These are phyloP conservation scores for Sapajus apella DNA, from an alignment of 2,113 vertebrate genomes.

Conservation along the genomic window DNA sequence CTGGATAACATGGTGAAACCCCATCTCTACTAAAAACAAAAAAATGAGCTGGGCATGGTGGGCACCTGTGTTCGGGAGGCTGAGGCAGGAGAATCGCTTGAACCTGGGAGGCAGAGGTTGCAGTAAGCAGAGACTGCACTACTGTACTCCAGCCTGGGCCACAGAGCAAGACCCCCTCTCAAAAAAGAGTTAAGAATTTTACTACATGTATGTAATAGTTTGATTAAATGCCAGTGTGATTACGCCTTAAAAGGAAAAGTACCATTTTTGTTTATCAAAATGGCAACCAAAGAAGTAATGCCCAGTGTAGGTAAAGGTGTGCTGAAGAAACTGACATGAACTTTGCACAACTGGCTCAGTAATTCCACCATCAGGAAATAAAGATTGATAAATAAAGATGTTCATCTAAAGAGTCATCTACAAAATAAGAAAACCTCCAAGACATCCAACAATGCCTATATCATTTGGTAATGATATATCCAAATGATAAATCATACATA, in stretches of 20 bases:
- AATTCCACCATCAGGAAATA: background rate
- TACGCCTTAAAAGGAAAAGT: background rate
- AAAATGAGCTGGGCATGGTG: no score
- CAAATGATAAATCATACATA: background rate
- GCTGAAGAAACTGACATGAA: background rate
- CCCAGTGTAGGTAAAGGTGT: no score
- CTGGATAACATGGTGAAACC: no score
- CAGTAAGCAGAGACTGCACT: no score
- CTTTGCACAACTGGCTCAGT: background rate
- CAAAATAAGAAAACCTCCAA: background rate
- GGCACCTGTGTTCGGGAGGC: no score
- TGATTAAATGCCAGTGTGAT: background rate
- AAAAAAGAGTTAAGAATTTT: no score
- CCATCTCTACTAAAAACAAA: no score
- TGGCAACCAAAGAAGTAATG: background rate
- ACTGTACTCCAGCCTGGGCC: no score
- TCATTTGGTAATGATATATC: background rate
- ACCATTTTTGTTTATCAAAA: background rate
- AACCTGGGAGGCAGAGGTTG: no score
- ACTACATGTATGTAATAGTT: background rate
- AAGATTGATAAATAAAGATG: background rate
- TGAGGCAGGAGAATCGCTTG: no score
- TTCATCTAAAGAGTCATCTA: background rate
- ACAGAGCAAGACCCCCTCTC: no score
- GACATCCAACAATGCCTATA: background rate